phyloP scores from a whole-genome alignment of 2,888 invertebrate species.

The Pachydiplax longipennis region DNA sequence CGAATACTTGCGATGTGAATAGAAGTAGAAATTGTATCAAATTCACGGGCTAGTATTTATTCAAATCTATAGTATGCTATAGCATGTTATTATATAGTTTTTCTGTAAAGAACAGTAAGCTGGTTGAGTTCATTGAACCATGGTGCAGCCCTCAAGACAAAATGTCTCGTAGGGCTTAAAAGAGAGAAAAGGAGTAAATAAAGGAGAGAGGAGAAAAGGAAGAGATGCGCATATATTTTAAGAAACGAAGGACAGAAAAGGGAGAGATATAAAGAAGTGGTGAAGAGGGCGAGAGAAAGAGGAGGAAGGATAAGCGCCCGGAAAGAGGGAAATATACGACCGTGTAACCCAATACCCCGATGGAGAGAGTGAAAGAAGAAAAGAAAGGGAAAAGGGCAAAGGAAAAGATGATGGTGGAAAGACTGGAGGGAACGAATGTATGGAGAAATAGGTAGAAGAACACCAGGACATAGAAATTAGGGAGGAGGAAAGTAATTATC shows the following conservation, averaged over 20 bases:
- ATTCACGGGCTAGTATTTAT: too few relatives aligned
- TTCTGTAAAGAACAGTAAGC: too few relatives aligned
- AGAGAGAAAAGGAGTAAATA: not conserved
- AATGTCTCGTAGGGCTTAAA: not conserved
- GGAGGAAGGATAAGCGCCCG: not conserved
- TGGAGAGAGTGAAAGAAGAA: not conserved
- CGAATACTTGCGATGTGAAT: too few relatives aligned
- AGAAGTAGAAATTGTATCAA: too few relatives aligned
- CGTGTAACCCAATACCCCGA: not conserved
- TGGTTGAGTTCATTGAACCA: too few relatives aligned
- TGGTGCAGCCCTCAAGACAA: not conserved
- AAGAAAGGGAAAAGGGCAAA: not conserved
- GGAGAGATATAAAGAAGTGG: not conserved
- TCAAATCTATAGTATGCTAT: too few relatives aligned
- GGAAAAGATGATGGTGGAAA: not conserved
- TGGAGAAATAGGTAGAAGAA: not conserved
- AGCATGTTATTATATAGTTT: too few relatives aligned
- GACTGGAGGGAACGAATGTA: not conserved
- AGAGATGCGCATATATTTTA: not conserved
- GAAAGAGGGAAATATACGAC: not conserved
- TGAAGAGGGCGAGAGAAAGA: not conserved
- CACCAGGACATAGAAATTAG: not conserved
- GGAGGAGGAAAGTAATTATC: not conserved
- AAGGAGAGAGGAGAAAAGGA: not conserved
- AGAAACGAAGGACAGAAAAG: not conserved